These are phyloP conservation scores for Musca domestica DNA, from an alignment of 1,140 invertebrate genomes.

Conservation along the genomic window DNA sequence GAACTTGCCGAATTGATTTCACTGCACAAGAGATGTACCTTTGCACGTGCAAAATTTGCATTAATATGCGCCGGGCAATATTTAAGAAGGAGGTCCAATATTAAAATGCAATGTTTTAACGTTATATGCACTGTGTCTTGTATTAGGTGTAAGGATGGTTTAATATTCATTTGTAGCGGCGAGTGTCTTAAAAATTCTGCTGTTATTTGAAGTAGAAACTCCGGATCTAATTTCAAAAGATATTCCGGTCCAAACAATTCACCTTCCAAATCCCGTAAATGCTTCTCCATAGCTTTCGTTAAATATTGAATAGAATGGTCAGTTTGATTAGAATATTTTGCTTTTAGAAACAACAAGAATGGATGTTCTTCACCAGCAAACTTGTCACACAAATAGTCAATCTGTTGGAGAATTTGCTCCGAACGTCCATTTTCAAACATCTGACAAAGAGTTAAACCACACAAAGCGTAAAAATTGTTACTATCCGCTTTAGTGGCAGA, in stretches of 20 bases:
- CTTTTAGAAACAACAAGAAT: constrained; percentile 68
- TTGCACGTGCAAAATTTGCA: constrained; percentile 73
- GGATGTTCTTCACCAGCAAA: constrained; percentile 63
- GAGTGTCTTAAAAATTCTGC: constrained; percentile 75
- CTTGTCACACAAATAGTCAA: constrained; percentile 83
- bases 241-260: constrained; percentile 74
- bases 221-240: constrained; percentile 75
- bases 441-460: constrained; percentile 80
- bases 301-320: constrained; percentile 64
- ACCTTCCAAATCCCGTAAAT: constrained; percentile 63
- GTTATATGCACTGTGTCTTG: constrained; percentile 53
- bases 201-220: constrained; percentile 78
- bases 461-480: constrained; percentile 73
- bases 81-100: constrained; percentile 73
- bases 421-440: constrained; percentile 62
- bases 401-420: constrained; percentile 75
- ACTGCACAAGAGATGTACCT: constrained; percentile 76
- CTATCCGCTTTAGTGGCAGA: constrained; percentile 80
- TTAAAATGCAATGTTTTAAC: constrained; percentile 59
- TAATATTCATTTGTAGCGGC: constrained; percentile 62
- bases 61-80: constrained; percentile 79
- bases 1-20: constrained; percentile 66
- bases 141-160: constrained; percentile 53
- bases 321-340: constrained; percentile 62
- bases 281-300: constrained; percentile 69